A percentile compares a stretch with the other conserved stretches of the same genome.
These are phyloP conservation scores for Apodemia duryi DNA, from an alignment of 2,888 invertebrate species.

Conservation along the genomic window DNA sequence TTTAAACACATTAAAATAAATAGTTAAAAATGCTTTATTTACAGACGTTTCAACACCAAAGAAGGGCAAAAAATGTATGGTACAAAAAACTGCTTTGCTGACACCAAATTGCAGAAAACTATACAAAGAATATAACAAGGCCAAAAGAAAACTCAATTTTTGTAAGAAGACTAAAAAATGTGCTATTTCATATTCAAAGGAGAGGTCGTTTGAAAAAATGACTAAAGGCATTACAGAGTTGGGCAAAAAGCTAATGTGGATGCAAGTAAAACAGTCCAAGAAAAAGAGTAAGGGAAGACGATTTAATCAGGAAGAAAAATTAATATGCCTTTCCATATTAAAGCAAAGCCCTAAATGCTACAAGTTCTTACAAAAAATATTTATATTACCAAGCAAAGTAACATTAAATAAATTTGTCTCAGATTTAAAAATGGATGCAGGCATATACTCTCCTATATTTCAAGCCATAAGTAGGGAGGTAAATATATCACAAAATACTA, in stretches of 20 bases:
- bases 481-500: background rate
- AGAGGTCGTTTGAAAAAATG: slow-evolving; percentile 21
- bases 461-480: slow-evolving; percentile 12
- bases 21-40: background rate
- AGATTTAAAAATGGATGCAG: slow-evolving; percentile 12
- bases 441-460: slow-evolving; percentile 11
- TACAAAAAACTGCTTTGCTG: background rate
- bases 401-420: slow-evolving; percentile 13
- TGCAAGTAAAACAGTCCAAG: slow-evolving; percentile 13
- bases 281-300: slow-evolving; percentile 14
- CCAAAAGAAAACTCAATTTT: slow-evolving; percentile 17
- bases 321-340: slow-evolving; percentile 16
- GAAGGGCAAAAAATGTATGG: background rate
- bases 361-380: slow-evolving; percentile 17
- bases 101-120: slow-evolving; percentile 22
- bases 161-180: slow-evolving; percentile 15
- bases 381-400: slow-evolving; percentile 15
- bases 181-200: slow-evolving; percentile 16
- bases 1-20: background rate
- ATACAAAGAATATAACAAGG: slow-evolving; percentile 19
- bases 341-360: slow-evolving; percentile 21
- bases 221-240: slow-evolving; percentile 19
- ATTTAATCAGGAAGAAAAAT: slow-evolving; percentile 18
- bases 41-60: background rate
- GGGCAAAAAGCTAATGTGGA: slow-evolving; percentile 21